These are phyloP conservation scores for Phytoseiulus persimilis DNA, from an alignment of 2,888 invertebrate species.

Conservation along the genomic window DNA sequence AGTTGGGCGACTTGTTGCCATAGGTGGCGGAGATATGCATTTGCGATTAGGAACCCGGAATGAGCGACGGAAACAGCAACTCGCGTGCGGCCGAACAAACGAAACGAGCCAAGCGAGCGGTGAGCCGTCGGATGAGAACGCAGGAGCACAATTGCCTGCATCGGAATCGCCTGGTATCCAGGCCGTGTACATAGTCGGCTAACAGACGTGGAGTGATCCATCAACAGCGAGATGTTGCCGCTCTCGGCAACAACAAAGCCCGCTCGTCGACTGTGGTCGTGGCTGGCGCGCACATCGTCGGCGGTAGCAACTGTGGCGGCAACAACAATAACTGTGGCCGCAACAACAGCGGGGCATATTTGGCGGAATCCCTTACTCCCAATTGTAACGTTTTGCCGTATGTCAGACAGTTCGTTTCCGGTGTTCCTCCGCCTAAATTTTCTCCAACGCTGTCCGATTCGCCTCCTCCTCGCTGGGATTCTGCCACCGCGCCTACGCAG, in stretches of 20 bases:
- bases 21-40: background rate
- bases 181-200: background rate
- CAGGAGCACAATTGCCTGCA: background rate
- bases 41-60: background rate
- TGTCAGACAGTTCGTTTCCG: background rate
- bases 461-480: background rate
- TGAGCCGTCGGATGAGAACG: background rate
- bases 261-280: background rate
- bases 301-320: background rate
- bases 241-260: background rate
- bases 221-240: background rate
- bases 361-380: background rate
- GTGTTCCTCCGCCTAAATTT: background rate
- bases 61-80: background rate
- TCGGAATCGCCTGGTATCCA: background rate
- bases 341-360: background rate
- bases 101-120: background rate
- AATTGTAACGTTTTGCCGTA: background rate
- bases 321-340: background rate
- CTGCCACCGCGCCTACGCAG: background rate
- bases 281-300: background rate
- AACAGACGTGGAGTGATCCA: background rate
- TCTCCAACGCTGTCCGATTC: background rate
- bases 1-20: background rate
- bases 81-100: background rate